These are phyloP conservation scores for Pelobates fuscus DNA, from an alignment of 2,113 vertebrate species.

Conservation along the genomic window DNA sequence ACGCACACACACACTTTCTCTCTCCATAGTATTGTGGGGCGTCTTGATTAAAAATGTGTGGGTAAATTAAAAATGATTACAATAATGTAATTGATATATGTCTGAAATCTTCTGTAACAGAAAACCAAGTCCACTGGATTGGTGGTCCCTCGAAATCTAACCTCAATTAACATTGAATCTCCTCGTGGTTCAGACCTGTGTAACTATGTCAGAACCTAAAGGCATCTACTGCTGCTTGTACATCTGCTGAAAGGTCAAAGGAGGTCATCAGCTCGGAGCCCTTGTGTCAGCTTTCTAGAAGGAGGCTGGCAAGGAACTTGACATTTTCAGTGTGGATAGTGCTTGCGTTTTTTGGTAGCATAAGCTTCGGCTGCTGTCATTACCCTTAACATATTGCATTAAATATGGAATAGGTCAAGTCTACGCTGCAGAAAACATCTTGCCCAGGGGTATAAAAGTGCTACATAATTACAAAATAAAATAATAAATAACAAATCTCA, in stretches of 20 bases:
- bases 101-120: background rate
- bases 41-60: too few relatives aligned
- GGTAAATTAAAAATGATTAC: background rate
- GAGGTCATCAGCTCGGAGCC: slow-evolving; percentile 2
- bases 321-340: slow-evolving; percentile 29
- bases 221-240: background rate
- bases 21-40: too few relatives aligned
- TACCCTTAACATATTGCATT: slow-evolving; percentile 19
- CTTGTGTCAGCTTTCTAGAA: background rate
- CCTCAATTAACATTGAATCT: background rate
- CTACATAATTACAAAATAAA: background rate
- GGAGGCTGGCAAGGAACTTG: slow-evolving; percentile 16
- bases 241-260: slow-evolving; percentile 36
- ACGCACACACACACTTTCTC: too few relatives aligned
- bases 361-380: slow-evolving; percentile 9
- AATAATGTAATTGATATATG: background rate
- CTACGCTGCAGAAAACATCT: background rate
- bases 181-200: slow-evolving; percentile 17
- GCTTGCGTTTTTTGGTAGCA: slow-evolving; percentile 16
- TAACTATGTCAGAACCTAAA: background rate
- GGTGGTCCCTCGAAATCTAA: background rate
- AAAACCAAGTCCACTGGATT: background rate
- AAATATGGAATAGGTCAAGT: slow-evolving; percentile 31
- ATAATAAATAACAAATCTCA: too few relatives aligned
- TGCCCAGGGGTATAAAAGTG: background rate